phyloP scores from a whole-genome alignment of 2,888 invertebrate species.

The Drosophila flavopinicola region DNA sequence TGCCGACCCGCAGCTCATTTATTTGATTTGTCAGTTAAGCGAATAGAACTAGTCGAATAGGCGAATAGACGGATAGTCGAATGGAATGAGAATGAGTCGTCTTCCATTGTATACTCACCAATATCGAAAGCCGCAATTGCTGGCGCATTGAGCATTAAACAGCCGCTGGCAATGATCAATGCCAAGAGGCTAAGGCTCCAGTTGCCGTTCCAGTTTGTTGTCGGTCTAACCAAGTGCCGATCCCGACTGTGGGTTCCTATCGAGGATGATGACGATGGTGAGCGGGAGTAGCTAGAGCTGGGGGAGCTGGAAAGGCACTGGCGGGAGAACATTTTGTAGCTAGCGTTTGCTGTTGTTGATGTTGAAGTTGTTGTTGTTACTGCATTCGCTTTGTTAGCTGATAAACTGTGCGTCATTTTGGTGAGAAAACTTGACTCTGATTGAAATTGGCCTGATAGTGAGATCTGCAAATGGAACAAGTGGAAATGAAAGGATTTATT shows the following conservation, averaged over 20 bases:
- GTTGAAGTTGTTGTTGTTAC: conserved; percentile 12
- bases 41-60: conserved; percentile 3
- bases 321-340: conserved; percentile 78
- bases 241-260: conserved; percentile 31
- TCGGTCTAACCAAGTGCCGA: conserved; percentile 42
- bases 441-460: conserved; percentile 43
- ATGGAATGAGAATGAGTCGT: conserved; percentile 3
- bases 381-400: conserved; percentile 14
- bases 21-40: conserved; percentile 34
- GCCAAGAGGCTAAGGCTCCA: conserved; percentile 67
- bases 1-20: conserved; percentile 40
- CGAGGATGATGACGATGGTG: conserved; percentile 46
- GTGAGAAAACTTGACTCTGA: conserved; percentile 9
- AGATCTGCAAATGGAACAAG: conserved; percentile 51
- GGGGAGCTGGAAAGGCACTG: conserved; percentile 81
- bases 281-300: conserved; percentile 39
- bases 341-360: conserved; percentile 24
- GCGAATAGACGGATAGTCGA: neutral
- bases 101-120: conserved; percentile 78
- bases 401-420: conserved; percentile 57
- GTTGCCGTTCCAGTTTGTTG: conserved; percentile 47
- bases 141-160: conserved; percentile 73
- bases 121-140: conserved; percentile 78
- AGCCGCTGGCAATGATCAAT: conserved; percentile 71
- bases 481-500: neutral